Evolutionary conservation across 2,113 vertebrate genomes (phyloP).

Genomic region (Neolamprologus toae): DNA sequence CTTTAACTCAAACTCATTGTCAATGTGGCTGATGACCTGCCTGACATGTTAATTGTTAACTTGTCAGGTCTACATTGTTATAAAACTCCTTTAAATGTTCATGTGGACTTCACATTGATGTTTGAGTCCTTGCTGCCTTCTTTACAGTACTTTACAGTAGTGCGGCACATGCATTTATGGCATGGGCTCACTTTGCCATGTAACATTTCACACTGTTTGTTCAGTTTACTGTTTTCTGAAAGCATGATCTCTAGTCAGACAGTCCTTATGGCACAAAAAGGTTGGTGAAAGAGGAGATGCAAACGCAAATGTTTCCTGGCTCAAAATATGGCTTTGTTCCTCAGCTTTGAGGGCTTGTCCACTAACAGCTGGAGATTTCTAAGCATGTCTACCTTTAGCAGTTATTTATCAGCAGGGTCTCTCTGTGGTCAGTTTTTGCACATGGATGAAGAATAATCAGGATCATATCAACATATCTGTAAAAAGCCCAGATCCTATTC

Average conservation of each 20-base stretch:
- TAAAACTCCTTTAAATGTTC: background rate
- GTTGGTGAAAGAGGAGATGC: background rate
- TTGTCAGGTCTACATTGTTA: background rate
- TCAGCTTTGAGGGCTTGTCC: background rate
- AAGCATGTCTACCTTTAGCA: background rate
- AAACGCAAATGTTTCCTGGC: background rate
- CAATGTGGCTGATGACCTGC: background rate
- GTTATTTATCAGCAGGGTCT: background rate
- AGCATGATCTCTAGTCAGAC: background rate
- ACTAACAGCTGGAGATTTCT: background rate
- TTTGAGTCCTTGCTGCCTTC: background rate
- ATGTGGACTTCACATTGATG: background rate
- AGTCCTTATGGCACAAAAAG: background rate
- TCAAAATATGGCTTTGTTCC: background rate
- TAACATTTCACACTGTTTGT: background rate
- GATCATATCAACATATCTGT: background rate
- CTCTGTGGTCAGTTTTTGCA: background rate
- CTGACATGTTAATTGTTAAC: background rate
- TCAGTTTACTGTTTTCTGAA: background rate
- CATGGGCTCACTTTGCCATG: background rate
- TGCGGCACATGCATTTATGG: background rate
- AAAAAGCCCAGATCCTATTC: background rate
- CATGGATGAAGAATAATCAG: background rate
- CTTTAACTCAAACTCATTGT: background rate
- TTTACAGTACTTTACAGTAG: background rate